phyloP scores from a whole-genome alignment of 1,140 invertebrate species.

The Micrasema minimum region DNA sequence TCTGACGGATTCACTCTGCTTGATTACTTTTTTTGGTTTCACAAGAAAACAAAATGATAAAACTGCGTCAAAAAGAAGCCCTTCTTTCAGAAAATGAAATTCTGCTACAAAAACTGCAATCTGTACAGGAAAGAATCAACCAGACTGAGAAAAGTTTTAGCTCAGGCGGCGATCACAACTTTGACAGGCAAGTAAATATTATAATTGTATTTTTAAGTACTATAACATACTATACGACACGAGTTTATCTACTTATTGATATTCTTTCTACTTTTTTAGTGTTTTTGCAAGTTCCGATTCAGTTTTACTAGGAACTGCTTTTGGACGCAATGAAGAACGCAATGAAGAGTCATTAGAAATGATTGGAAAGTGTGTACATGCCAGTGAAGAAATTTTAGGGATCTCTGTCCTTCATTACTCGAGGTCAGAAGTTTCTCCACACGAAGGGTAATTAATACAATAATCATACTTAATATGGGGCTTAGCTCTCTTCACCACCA shows the following conservation, averaged over 20 bases:
- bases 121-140: background rate
- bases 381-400: constrained; percentile 4
- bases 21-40: too few relatives aligned
- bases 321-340: constrained; percentile 11
- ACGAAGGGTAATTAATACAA: constrained; percentile 6
- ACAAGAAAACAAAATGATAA: too few relatives aligned
- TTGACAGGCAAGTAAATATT: background rate
- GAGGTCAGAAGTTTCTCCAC: background rate
- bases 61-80: background rate
- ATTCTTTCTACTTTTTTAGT: background rate
- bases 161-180: background rate
- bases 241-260: background rate
- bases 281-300: background rate
- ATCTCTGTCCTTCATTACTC: constrained; percentile 19
- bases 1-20: too few relatives aligned
- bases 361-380: background rate
- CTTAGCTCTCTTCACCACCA: too few relatives aligned
- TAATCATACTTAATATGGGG: too few relatives aligned
- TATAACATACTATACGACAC: background rate
- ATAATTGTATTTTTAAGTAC: background rate
- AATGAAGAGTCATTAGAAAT: constrained; percentile 5
- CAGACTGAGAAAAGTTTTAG: background rate
- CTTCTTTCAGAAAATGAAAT: constrained; percentile 9
- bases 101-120: background rate
- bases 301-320: background rate